Base-by-base conservation (phyloP, 2,888 invertebrate genomes). In the Cataglyphis cursor region DNA sequence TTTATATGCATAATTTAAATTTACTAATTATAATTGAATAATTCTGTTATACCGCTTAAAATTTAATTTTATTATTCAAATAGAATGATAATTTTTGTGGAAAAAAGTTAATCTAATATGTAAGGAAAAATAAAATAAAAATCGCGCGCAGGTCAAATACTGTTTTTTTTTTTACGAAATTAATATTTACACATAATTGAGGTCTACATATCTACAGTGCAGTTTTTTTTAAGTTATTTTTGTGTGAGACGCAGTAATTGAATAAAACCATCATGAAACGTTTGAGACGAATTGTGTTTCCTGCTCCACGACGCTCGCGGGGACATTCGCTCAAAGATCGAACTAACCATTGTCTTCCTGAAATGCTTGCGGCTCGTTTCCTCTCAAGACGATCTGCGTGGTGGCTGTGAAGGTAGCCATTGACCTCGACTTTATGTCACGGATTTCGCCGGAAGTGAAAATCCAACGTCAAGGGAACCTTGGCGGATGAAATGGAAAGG, bases 361-460 rank as follows among this genome's bases (percentile, higher is more conserved):
- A 44, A 87, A 81, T 59, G 87, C 83, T 59, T 72, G 72, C 24
- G 74, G 61, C 70, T 89, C 89, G 78, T 90, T 90, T 65, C 90
- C 93, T 8, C 90, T 62, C 18, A 94, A 85, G 35, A 92, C 88
- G 76, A 94, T 92, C 83, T 93, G 92, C 81, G 91, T 94, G 78
- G 91, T 91, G 61, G 93, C 90, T 21, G 89, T 94, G 83, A 94
- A 94, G 68, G 90, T 93, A 76, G 90, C 89, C 94, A 94, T 94
- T 72, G 82, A 90, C 38, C 48, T 12, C 66, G 41, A 57, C 6
- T 74, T 81, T 83, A 57, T 59, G 66, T 70, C 41, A 62, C 57
- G 24, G 21, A 15, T 64, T 24, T 65, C 61, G 57, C 24, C 28
- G 66, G 24, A 78, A 78, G 38, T 65, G 65, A 82, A 38, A 9